Conservation (phyloP, 2,113 vertebrate species). For the Sardina pilchardus region DNA sequence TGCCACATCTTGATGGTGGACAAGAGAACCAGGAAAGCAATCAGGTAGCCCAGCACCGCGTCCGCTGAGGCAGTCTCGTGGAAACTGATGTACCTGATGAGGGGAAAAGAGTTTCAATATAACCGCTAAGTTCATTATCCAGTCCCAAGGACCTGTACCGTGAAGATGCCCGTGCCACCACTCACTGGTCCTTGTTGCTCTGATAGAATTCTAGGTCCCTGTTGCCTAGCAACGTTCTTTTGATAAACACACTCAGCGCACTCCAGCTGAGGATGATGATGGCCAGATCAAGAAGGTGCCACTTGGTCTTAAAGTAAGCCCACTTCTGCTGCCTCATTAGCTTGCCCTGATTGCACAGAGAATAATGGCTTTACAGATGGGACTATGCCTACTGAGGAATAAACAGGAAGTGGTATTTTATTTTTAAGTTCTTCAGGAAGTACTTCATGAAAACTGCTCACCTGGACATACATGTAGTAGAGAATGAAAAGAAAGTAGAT, state of each 20-base stretch:
- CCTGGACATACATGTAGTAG: conserved; percentile 92
- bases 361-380: background rate
- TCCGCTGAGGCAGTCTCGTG: conserved; percentile 86
- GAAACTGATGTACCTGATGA: conserved; percentile 81
- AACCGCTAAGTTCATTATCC: background rate
- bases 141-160: no score
- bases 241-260: conserved; percentile 84
- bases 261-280: conserved; percentile 92
- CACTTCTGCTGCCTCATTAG: conserved; percentile 79
- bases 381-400: background rate
- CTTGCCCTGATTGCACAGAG: conserved; percentile 74
- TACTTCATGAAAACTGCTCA: conserved; percentile 57
- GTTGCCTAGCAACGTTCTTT: conserved; percentile 80
- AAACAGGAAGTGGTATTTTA: background rate
- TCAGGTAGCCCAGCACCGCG: conserved; percentile 86
- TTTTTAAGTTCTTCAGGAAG: background rate
- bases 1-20: conserved; percentile 94
- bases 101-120: background rate
- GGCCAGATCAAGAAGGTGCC: conserved; percentile 84
- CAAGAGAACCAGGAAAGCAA: conserved; percentile 90
- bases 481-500: conserved; percentile 88
- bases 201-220: conserved; percentile 82
- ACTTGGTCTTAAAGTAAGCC: conserved; percentile 85
- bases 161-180: background rate
- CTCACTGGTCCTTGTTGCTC: conserved; percentile 80